These are phyloP conservation scores for Oostethus manadensis DNA, from an alignment of 2,113 vertebrate species.

Conservation along the genomic window DNA sequence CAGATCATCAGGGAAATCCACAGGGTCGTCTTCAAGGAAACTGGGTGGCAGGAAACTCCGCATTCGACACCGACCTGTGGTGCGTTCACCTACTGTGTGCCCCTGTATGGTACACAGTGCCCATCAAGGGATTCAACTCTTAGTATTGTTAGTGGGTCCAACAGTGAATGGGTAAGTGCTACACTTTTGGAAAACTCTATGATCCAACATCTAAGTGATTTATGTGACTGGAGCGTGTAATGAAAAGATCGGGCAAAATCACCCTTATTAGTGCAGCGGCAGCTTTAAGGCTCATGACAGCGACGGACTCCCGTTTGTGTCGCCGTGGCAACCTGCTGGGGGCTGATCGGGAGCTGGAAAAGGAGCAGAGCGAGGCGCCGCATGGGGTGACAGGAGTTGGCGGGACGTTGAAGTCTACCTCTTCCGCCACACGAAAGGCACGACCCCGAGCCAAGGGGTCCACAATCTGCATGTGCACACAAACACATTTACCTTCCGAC, in stretches of 20 bases:
- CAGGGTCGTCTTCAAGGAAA: conserved; percentile 88
- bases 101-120: conserved; percentile 68
- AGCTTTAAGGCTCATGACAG: conserved; percentile 93
- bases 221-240: not conserved
- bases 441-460: conserved; percentile 91
- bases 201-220: conserved; percentile 18
- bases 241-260: not conserved
- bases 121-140: not conserved
- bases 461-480: conserved; percentile 76
- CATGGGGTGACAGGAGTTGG: conserved; percentile 86
- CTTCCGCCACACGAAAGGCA: conserved; percentile 88
- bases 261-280: conserved; percentile 91
- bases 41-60: conserved; percentile 90
- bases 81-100: conserved; percentile 78
- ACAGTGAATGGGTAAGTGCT: conserved; percentile 30
- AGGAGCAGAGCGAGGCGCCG: conserved; percentile 88
- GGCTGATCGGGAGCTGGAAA: conserved; percentile 92
- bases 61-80: conserved; percentile 71
- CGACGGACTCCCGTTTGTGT: conserved; percentile 92
- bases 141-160: not conserved
- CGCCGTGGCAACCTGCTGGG: conserved; percentile 83
- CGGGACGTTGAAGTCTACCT: conserved; percentile 79
- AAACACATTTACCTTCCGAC: not conserved
- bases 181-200: conserved; percentile 16
- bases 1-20: conserved; percentile 89